phyloP scores from a whole-genome alignment of 2,113 vertebrate species.

The Marmota monax region DNA sequence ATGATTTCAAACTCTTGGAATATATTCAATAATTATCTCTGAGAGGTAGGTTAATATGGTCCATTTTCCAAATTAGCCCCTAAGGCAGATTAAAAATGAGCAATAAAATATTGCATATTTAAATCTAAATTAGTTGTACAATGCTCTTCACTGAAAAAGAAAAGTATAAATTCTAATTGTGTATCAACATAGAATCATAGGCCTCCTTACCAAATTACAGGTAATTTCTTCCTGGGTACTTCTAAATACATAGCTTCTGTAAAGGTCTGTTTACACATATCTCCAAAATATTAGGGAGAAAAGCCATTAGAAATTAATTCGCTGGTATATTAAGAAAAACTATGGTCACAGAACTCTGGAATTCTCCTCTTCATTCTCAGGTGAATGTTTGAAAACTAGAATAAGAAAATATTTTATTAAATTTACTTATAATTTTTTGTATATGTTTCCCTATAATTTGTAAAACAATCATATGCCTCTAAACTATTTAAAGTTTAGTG shows the following conservation, averaged over 20 bases:
- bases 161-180: background rate
- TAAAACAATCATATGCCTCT: background rate
- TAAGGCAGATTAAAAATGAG: conserved; percentile 61
- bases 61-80: conserved; percentile 47
- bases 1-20: conserved; percentile 59
- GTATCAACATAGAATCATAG: background rate
- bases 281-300: background rate
- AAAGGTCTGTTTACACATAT: background rate
- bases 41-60: conserved; percentile 28
- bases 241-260: background rate
- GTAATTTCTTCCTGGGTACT: background rate
- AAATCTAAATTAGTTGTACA: conserved; percentile 40
- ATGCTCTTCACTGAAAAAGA: background rate
- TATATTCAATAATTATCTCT: conserved; percentile 66
- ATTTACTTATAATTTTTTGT: background rate
- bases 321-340: background rate
- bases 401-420: conserved; percentile 14
- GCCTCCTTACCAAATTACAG: background rate
- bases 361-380: conserved; percentile 22
- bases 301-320: background rate
- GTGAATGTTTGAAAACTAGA: conserved; percentile 2
- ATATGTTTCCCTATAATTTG: background rate
- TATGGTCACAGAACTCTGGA: background rate
- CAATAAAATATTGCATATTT: conserved; percentile 51
- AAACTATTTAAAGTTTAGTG: background rate